Conservation (phyloP, 2,113 vertebrate genomes). For the Macroglossus sobrinus region DNA sequence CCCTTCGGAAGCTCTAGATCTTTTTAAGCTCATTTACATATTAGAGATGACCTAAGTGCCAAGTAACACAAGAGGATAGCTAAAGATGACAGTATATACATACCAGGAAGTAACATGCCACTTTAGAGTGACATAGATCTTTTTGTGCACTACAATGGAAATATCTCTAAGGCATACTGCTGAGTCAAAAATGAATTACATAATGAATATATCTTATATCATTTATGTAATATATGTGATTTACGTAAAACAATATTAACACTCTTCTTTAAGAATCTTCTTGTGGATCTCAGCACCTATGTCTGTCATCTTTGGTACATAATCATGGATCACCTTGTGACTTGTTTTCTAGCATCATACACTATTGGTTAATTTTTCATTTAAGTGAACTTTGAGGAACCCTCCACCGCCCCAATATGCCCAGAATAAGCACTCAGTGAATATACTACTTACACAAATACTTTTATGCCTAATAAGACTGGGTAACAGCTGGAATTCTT, state of each 20-base stretch:
- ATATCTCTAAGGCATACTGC: neutral
- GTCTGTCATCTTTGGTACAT: neutral
- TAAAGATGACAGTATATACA: neutral
- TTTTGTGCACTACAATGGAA: neutral
- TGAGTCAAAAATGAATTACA: neutral
- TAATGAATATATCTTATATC: neutral
- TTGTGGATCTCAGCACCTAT: neutral
- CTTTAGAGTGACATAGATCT: neutral
- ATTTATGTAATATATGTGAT: neutral
- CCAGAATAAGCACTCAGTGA: neutral
- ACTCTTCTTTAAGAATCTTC: neutral
- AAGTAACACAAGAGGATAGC: neutral
- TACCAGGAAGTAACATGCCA: neutral
- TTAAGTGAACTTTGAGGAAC: neutral
- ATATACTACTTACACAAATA: conserved; percentile 1
- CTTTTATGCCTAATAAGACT: neutral
- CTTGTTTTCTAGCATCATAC: neutral
- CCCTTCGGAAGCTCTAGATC: neutral
- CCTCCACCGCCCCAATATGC: neutral
- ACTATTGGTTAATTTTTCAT: neutral
- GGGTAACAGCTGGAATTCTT: neutral
- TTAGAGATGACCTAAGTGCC: neutral
- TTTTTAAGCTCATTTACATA: neutral
- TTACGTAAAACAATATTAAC: neutral
- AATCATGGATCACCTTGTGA: neutral